Conservation (phyloP, 64 coral and sea anemone genomes). For the Trachythela sp. region DNA sequence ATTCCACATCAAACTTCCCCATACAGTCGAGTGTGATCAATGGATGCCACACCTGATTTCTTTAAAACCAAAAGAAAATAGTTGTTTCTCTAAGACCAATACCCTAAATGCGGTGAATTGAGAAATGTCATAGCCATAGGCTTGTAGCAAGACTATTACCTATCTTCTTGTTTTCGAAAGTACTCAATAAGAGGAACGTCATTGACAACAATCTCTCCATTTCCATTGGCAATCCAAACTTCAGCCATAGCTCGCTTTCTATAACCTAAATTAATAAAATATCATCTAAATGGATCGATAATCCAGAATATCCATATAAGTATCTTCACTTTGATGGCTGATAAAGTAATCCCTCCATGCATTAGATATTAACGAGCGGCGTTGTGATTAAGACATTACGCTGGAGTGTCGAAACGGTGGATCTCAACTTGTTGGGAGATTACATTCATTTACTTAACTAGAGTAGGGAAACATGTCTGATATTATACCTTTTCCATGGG, state of each 20-base stretch:
- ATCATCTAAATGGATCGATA: too few species aligned
- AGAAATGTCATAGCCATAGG: background rate
- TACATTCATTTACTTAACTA: too few species aligned
- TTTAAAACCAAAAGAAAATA: slow-evolving; percentile 26
- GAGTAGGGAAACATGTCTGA: background rate
- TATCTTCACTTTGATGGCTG: too few species aligned
- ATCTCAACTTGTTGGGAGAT: too few species aligned
- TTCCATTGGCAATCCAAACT: background rate
- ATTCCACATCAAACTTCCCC: slow-evolving; percentile 78
- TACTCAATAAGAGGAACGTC: slow-evolving; percentile 5
- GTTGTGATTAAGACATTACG: too few species aligned
- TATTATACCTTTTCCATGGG: background rate
- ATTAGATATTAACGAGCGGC: background rate
- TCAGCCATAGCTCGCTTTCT: slow-evolving; percentile 4
- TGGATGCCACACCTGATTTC: slow-evolving; percentile 79
- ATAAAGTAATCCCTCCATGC: background rate
- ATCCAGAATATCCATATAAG: too few species aligned
- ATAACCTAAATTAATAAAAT: slow-evolving; percentile 3
- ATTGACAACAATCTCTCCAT: background rate
- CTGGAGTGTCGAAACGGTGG: too few species aligned
- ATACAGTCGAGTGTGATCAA: slow-evolving; percentile 78
- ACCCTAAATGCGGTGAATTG: background rate
- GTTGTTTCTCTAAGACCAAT: background rate
- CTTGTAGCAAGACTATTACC: background rate
- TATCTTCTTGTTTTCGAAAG: slow-evolving; percentile 9